Evolutionary conservation across 2,797 vertebrate species (phyloP).

Genomic region (Pseudochirops corinnae): DNA sequence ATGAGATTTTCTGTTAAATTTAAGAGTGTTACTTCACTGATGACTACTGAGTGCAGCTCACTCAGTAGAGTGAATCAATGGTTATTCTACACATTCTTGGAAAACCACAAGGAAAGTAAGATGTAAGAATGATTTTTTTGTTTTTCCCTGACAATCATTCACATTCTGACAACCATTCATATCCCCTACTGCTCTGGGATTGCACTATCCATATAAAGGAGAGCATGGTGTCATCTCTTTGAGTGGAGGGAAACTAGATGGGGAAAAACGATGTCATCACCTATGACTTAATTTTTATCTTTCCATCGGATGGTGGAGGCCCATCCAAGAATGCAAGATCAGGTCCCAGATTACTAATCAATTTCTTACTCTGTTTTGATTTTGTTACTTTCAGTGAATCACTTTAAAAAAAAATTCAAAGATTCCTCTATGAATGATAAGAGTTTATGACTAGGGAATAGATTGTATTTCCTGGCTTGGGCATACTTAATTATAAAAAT

Average conservation of each 20-base stretch:
- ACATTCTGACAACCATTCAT: background rate
- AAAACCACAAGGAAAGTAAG: constrained; percentile 12
- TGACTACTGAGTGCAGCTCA: background rate
- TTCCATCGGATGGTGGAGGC: background rate
- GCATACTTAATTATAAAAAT: background rate
- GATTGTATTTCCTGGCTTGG: background rate
- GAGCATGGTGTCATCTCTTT: background rate
- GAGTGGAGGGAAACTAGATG: background rate
- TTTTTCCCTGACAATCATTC: background rate
- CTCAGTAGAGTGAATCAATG: background rate
- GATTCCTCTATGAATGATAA: constrained; percentile 7
- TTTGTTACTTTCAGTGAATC: background rate
- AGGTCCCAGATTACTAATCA: background rate
- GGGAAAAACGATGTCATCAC: background rate
- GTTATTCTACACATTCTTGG: background rate
- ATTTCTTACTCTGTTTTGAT: background rate
- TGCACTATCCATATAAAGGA: background rate
- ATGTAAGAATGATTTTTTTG: background rate
- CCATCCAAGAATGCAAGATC: background rate
- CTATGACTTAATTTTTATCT: constrained; percentile 10
- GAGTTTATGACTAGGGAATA: background rate
- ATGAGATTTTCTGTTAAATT: background rate
- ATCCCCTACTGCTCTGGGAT: background rate
- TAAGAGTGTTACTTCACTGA: background rate
- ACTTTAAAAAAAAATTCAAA: background rate